Evolutionary conservation across 92 coral and sea anemone genomes (phyloP).

Genomic region (Epizoanthus rinbou): DNA sequence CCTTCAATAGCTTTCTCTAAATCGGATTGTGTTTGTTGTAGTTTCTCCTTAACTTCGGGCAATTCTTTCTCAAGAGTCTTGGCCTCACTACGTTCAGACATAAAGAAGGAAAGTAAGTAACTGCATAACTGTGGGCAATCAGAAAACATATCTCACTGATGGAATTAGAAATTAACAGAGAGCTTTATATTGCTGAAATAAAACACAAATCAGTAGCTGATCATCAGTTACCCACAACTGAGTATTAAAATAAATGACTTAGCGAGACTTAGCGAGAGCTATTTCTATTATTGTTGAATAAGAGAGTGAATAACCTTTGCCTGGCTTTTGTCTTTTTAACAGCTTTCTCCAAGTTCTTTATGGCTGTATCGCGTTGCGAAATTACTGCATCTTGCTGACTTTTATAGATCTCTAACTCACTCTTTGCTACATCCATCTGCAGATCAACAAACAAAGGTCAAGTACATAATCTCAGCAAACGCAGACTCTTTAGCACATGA

Average conservation of each 20-base stretch:
- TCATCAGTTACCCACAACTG: too few species aligned
- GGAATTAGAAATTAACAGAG: background rate
- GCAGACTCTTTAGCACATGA: too few species aligned
- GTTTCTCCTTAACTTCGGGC: constrained; percentile 71
- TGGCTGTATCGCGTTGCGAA: constrained; percentile 78
- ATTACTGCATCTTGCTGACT: constrained; percentile 84
- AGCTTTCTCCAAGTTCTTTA: constrained; percentile 77
- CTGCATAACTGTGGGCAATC: background rate
- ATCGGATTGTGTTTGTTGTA: constrained; percentile 68
- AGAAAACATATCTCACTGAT: background rate
- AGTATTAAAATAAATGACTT: too few species aligned
- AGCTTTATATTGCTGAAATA: too few species aligned
- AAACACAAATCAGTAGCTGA: too few species aligned
- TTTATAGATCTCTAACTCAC: constrained; percentile 90
- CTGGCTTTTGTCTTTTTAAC: constrained; percentile 73
- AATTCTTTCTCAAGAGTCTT: constrained; percentile 81
- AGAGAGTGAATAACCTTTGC: constrained; percentile 32
- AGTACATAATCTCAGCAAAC: too few species aligned
- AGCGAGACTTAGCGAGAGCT: too few species aligned
- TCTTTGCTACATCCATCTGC: constrained; percentile 95
- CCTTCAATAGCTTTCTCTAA: constrained; percentile 75
- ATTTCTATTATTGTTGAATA: too few species aligned
- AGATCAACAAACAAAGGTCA: background rate
- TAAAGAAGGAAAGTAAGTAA: background rate
- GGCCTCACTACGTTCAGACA: constrained; percentile 68